phyloP scores from a whole-genome alignment of 2,113 vertebrate genomes.

The Donacobius atricapilla region DNA sequence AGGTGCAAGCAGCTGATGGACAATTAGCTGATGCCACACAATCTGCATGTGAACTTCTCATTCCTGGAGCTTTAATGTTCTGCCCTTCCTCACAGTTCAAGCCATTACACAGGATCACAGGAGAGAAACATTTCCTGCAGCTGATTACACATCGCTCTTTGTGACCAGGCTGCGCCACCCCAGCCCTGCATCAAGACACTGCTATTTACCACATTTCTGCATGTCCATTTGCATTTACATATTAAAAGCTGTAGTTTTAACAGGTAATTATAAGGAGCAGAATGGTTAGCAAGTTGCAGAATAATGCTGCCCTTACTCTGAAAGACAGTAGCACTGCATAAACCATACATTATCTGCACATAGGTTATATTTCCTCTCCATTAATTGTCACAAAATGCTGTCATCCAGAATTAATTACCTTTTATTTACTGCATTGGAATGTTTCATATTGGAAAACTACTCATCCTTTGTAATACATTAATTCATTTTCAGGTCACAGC shows the following conservation, averaged over 20 bases:
- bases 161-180: background rate
- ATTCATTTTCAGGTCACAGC: background rate
- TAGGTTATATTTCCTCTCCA: background rate
- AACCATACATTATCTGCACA: background rate
- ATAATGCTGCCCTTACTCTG: background rate
- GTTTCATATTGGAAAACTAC: background rate
- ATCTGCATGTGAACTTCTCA: background rate
- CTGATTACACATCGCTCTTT: background rate
- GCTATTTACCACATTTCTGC: background rate
- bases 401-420: background rate
- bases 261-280: background rate
- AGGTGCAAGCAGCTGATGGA: background rate
- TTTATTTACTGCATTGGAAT: background rate
- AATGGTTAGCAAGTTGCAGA: background rate
- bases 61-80: background rate
- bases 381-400: background rate
- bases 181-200: background rate
- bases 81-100: background rate
- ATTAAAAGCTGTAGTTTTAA: background rate
- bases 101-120: background rate
- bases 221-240: constrained; percentile 25
- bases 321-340: background rate
- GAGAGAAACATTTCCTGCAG: constrained; percentile 59
- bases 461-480: background rate
- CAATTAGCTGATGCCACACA: background rate